A percentile compares a stretch with the other conserved stretches of the same genome.
Conservation (phyloP, 2,888 invertebrate species). For the Noctuana brunneofusca region DNA sequence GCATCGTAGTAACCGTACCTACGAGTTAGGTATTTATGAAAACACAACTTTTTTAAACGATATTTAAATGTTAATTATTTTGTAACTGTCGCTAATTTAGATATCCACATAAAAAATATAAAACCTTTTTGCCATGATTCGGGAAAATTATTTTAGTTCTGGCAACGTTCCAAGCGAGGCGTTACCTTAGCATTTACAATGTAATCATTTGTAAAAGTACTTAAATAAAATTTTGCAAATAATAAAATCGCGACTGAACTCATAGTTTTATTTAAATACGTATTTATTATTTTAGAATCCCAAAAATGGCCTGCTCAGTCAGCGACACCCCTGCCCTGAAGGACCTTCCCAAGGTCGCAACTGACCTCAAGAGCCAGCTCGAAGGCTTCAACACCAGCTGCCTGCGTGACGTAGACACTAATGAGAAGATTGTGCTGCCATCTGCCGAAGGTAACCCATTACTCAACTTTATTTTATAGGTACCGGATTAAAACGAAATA, state of each 20-base stretch:
- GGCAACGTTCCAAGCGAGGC: conserved; percentile 24
- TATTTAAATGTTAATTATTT: no score
- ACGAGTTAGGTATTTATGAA: neutral
- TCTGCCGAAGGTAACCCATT: conserved; percentile 91
- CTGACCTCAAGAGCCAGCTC: conserved; percentile 94
- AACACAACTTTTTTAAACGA: no score
- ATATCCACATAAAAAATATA: neutral
- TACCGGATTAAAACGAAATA: no score
- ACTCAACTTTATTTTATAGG: neutral
- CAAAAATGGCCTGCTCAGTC: conserved; percentile 83
- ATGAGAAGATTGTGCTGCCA: conserved; percentile 95
- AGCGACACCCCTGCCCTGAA: conserved; percentile 89
- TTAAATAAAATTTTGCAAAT: no score
- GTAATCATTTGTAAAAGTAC: no score
- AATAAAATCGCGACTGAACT: no score
- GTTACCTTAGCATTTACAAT: neutral
- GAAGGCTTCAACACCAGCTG: conserved; percentile 94
- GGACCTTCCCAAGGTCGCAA: conserved; percentile 95
- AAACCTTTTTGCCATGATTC: conserved; percentile 8
- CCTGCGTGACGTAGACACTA: conserved; percentile 93
- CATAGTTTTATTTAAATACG: neutral
- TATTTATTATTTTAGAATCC: conserved; percentile 48
- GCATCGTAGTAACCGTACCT: neutral
- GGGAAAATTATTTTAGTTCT: conserved; percentile 20
- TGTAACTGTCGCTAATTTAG: no score